A percentile compares a stretch with the other conserved stretches of the same genome.
phyloP scores from a whole-genome alignment of 1,140 invertebrate species.

The Rhopalosiphum padi region DNA sequence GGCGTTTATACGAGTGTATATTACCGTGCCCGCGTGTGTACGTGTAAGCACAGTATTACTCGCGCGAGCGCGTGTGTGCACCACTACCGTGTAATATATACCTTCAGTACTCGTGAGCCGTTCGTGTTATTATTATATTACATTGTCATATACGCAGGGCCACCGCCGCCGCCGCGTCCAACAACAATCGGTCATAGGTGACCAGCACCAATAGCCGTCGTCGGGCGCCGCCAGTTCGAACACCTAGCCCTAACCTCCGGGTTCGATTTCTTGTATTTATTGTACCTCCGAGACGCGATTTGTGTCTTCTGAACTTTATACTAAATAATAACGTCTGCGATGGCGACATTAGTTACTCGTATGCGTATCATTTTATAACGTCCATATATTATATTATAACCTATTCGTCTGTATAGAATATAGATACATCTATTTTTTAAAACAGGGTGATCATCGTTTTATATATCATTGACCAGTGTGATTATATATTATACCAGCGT shows the following conservation, averaged over 20 bases:
- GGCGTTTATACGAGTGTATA: slow-evolving; percentile 13
- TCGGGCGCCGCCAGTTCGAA: neutral
- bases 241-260: neutral
- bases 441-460: neutral
- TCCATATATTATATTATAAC: neutral
- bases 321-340: neutral
- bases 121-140: slow-evolving; percentile 11
- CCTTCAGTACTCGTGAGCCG: neutral
- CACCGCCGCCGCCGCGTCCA: neutral
- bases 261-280: slow-evolving; percentile 27
- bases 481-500: neutral
- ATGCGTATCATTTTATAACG: neutral
- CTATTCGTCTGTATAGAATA: neutral
- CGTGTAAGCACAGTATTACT: slow-evolving; percentile 25
- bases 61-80: neutral
- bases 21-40: neutral
- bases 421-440: neutral
- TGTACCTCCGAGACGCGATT: slow-evolving; percentile 1
- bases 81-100: neutral
- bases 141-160: neutral
- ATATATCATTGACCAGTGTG: neutral
- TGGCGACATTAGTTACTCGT: slow-evolving; percentile 2
- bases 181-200: slow-evolving; percentile 23
- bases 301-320: neutral
- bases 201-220: neutral